Conservation (phyloP, 2,113 vertebrate species). For the Marmota monax region DNA sequence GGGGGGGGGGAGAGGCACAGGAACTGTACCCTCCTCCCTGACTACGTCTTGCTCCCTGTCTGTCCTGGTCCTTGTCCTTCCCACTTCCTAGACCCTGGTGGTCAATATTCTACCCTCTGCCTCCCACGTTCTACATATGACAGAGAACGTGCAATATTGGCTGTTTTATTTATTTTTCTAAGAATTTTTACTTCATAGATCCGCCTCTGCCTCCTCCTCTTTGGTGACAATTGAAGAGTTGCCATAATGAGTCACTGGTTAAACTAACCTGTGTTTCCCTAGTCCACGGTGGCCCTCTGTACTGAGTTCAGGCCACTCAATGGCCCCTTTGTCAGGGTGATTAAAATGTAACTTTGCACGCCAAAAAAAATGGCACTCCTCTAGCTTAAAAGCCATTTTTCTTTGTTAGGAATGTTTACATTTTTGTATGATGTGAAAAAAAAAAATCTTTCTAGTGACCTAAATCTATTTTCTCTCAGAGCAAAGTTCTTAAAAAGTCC, state of each 20-base stretch:
- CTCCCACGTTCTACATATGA: background rate
- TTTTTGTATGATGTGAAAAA: conserved; percentile 82
- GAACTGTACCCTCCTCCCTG: background rate
- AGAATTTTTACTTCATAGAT: conserved; percentile 4
- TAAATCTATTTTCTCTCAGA: conserved; percentile 48
- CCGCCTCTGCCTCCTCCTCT: conserved; percentile 16
- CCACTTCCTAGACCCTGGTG: background rate
- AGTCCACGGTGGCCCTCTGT: conserved; percentile 80
- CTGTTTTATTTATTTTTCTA: background rate
- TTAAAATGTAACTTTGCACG: conserved; percentile 86
- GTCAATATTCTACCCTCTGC: background rate
- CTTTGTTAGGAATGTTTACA: conserved; percentile 83
- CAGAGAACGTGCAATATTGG: background rate
- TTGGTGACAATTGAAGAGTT: conserved; percentile 31
- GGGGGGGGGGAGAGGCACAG: background rate
- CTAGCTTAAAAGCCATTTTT: conserved; percentile 77
- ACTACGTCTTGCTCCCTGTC: background rate
- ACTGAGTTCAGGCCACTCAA: conserved; percentile 82
- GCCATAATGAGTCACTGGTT: conserved; percentile 86
- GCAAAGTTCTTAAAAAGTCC: conserved; percentile 2
- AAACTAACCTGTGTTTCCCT: conserved; percentile 86
- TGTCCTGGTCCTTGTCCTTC: background rate
- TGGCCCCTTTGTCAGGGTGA: conserved; percentile 85
- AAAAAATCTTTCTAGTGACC: background rate
- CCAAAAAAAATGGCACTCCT: conserved; percentile 82